Evolutionary conservation across 2,888 invertebrate species (phyloP).

Genomic region (Cheilosia soror): DNA sequence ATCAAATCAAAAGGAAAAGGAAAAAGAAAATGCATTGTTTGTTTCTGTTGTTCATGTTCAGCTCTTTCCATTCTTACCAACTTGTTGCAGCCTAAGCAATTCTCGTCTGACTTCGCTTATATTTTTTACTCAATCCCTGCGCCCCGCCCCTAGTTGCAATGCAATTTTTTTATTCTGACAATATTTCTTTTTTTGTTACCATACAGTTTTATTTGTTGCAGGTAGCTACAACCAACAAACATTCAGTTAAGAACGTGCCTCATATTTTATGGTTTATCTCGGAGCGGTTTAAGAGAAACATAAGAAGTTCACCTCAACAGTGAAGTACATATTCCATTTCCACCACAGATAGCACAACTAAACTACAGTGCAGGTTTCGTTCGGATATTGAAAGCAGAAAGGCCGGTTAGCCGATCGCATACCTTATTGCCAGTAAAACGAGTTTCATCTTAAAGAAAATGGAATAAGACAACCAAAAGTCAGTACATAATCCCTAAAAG

Average conservation of each 20-base stretch:
- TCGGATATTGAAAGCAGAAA: conserved; percentile 52
- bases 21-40: conserved; percentile 9
- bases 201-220: neutral
- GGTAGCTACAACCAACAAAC: neutral
- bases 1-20: conserved; percentile 4
- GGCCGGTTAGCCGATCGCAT: conserved; percentile 43
- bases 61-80: conserved; percentile 10
- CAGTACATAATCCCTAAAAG: conserved; percentile 56
- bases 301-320: neutral
- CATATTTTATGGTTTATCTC: conserved; percentile 35
- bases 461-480: conserved; percentile 16
- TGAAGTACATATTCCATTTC: conserved; percentile 14
- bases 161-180: conserved; percentile 52
- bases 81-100: conserved; percentile 8
- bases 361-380: conserved; percentile 39
- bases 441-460: conserved; percentile 44
- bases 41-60: neutral
- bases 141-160: neutral
- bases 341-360: neutral
- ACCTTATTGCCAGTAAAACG: conserved; percentile 35
- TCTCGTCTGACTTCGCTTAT: conserved; percentile 4
- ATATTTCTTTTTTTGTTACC: neutral
- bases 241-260: conserved; percentile 54
- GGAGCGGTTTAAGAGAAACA: conserved; percentile 26
- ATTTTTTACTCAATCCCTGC: conserved; percentile 4